Base-by-base conservation (phyloP, 2,888 invertebrate species). In the Ligdia adustata region DNA sequence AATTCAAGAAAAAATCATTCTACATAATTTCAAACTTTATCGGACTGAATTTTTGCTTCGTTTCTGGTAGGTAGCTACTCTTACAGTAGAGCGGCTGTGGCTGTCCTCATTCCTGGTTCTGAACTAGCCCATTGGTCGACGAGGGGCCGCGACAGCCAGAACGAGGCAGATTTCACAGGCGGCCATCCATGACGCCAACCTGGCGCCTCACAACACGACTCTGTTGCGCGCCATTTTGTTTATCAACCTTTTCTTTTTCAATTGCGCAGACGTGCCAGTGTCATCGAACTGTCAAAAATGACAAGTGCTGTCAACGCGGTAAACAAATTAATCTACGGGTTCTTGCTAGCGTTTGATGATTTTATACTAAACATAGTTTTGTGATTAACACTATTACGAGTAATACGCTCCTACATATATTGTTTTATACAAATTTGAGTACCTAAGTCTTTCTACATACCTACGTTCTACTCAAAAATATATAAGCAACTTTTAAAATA, bases 111-210 rank as follows among this genome's bases (percentile, higher is more conserved):
- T 48, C 37, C 22, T 42, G 27, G 18, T 28, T 32, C 4, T n/a
- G 16, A 47, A 47, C 18, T 32, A 24, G 26, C 35, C n/a, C 33
- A 16, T 16, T 13, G 20, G 22, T 24, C 14, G 33, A 1, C 20
- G 5, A 12, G 11, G 11, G 11, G 20, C 20, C 4, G 20, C 4
- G 4, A n/a, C 20, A n/a, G 20, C 22, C 26, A 11, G 28, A 32
- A 31, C 18, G 26, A 41, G 37, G 33, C 37, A 42, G 45, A 51
- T 51, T 46, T 51, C 51, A 46, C 51, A 51, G 33, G 45, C 51
- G 38, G n/a, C 51, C 37, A 34, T 38, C 38, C 45, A 45, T 51
- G 51, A 46, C 51, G 48, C 32, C 48, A 38, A 48, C 48, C 48
- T 37, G 42, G 51, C 45, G 50, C 44, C 44, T 39, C 20, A 27